Base-by-base conservation (phyloP, 2,888 invertebrate genomes). In the Cryptocheilus praepositus region DNA sequence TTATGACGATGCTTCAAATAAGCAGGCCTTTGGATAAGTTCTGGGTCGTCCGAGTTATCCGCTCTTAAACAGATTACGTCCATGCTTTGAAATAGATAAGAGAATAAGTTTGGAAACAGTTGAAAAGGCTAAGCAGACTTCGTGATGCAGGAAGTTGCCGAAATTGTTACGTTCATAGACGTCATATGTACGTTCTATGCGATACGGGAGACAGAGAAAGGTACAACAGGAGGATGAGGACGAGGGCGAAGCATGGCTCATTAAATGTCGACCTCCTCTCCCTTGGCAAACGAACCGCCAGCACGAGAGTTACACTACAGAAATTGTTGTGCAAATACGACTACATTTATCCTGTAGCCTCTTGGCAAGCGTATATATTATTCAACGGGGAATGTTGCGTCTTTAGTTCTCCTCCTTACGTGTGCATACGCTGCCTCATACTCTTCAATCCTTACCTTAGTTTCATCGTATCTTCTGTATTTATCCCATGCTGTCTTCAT, bases 281-380 rank as follows among this genome's bases (percentile, higher is more conserved):
- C 71, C 71, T 71, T 64, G 67, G 64, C 74, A 73, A 78, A 75
- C 73, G 69, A 72, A 79, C 74, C 68, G 51, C 64, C 71, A 66
- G 64, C 60, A 63, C 65, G 61, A 66, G 79, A 77, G 69, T 61
- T 72, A 72, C 78, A 76, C 68, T 58, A 67, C 71, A 72, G 81
- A 78, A 81, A 84, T 83, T 80, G 80, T 83, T 79, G 81, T 67
- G 81, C 78, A 80, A 84, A 81, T 80, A 84, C 75, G 76, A 71
- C 71, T 75, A 79, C 76, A 79, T 77, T 77, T 80, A 73, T 73
- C 75, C 71, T 71, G 64, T 72, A 67, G 70, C 73, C 71, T 80
- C 80, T 80, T 77, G 69, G 66, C 66, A 67, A 71, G 70, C 57
- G 77, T 73, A 77, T 83, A 81, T 82, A 83, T 83, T 84, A 83